Evolutionary conservation across 1,140 invertebrate genomes (phyloP).

Genomic region (Orius laevigatus): DNA sequence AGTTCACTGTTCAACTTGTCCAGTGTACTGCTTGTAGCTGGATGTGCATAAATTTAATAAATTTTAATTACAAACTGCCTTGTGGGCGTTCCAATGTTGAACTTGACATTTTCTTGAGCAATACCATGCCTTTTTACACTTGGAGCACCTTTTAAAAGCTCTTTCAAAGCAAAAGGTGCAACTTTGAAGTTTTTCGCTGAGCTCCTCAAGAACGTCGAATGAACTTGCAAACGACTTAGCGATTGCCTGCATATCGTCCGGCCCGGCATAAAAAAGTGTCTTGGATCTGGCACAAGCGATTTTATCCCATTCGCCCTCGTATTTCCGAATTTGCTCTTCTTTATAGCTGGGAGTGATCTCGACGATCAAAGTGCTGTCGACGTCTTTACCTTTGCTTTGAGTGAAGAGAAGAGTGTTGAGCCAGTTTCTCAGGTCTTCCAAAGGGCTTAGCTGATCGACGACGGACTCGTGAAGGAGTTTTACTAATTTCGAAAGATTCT

Average conservation of each 20-base stretch:
- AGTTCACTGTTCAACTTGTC: no score
- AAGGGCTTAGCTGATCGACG: constrained; percentile 56
- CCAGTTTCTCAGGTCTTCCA: constrained; percentile 54
- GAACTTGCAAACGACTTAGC: constrained; percentile 34
- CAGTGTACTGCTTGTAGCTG: no score
- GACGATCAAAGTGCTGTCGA: constrained; percentile 30
- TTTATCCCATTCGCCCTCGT: constrained; percentile 36
- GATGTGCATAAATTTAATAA: no score
- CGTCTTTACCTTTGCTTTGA: constrained; percentile 23
- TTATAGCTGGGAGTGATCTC: constrained; percentile 39
- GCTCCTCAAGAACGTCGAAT: constrained; percentile 29
- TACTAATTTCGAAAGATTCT: constrained; percentile 28
- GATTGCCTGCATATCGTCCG: constrained; percentile 31
- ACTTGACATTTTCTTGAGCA: constrained; percentile 29
- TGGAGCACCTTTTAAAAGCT: constrained; percentile 31
- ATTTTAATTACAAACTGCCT: neutral
- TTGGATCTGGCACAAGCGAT: constrained; percentile 36
- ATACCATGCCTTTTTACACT: constrained; percentile 33
- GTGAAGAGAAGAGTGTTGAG: constrained; percentile 31
- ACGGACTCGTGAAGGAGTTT: constrained; percentile 41
- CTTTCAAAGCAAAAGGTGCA: constrained; percentile 29
- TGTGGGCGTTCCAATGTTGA: constrained; percentile 10
- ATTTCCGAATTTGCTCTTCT: constrained; percentile 31
- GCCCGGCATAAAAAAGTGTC: constrained; percentile 29
- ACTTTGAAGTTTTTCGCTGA: constrained; percentile 22